Percentiles rank a stretch among this genome's conserved stretches.
Conservation (phyloP, 2,888 invertebrate genomes). For the Agelastica alni region DNA sequence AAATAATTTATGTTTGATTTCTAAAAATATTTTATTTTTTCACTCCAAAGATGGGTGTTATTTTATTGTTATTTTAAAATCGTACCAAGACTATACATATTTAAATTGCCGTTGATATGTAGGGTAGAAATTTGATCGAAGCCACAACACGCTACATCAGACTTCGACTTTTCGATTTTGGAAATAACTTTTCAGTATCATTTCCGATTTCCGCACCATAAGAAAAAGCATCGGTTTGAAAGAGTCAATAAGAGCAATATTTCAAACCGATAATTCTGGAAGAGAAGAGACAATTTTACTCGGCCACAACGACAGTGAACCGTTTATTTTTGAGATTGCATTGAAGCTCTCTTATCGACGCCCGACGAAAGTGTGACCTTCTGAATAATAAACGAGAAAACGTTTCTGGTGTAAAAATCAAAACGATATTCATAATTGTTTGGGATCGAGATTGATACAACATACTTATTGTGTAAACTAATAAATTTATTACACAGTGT, state of each 20-base stretch:
- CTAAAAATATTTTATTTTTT: too few species aligned
- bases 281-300: constrained; percentile 10
- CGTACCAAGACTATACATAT: background rate
- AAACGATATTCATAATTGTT: too few species aligned
- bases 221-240: constrained; percentile 12
- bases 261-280: constrained; percentile 3
- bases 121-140: background rate
- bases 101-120: background rate
- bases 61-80: too few species aligned
- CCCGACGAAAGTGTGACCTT: background rate
- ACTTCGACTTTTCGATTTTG: constrained; percentile 2
- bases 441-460: too few species aligned
- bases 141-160: background rate
- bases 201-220: constrained; percentile 16
- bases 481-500: too few species aligned
- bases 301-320: background rate
- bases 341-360: background rate
- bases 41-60: too few species aligned
- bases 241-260: constrained; percentile 22
- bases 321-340: background rate
- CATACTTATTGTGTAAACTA: too few species aligned
- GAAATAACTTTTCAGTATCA: constrained; percentile 21
- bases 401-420: too few species aligned
- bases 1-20: too few species aligned
- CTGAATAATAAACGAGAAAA: background rate